Evolutionary conservation across 2,113 vertebrate genomes (phyloP).

Genomic region (Tachysurus fulvidraco): DNA sequence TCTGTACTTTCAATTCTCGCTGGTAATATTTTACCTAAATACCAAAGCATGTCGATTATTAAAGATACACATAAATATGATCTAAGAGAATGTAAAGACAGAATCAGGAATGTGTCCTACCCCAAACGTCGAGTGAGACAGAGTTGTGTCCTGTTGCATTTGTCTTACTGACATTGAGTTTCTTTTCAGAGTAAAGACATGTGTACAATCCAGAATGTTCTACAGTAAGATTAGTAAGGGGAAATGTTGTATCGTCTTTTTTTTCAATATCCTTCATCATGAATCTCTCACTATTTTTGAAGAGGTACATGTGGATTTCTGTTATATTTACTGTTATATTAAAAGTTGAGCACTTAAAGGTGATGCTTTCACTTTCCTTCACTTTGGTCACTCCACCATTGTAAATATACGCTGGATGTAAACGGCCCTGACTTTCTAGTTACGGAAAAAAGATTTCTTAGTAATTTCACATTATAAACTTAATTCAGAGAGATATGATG

Average conservation of each 20-base stretch:
- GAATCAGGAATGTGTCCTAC: constrained; percentile 1
- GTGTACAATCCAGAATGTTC: constrained; percentile 19
- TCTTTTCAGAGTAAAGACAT: background rate
- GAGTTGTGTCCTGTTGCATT: background rate
- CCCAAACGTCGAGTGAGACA: background rate
- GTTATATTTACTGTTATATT: background rate
- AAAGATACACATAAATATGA: background rate
- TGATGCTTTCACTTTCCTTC: background rate
- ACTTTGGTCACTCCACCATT: background rate
- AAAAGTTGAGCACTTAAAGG: background rate
- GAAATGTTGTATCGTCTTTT: background rate
- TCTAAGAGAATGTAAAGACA: background rate
- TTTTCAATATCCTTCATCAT: background rate
- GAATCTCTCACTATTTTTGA: background rate
- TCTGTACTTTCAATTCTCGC: background rate
- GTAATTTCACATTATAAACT: background rate
- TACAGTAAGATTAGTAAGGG: background rate
- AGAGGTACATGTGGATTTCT: background rate
- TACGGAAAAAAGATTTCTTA: background rate
- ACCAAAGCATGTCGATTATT: background rate
- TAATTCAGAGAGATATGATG: background rate
- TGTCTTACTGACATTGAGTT: background rate
- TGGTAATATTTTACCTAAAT: background rate
- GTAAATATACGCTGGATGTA: background rate
- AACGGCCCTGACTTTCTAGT: background rate